A percentile compares a stretch with the other conserved stretches of the same genome.
Conservation (phyloP, 2,888 invertebrate genomes). For the Mallateleia sp. region DNA sequence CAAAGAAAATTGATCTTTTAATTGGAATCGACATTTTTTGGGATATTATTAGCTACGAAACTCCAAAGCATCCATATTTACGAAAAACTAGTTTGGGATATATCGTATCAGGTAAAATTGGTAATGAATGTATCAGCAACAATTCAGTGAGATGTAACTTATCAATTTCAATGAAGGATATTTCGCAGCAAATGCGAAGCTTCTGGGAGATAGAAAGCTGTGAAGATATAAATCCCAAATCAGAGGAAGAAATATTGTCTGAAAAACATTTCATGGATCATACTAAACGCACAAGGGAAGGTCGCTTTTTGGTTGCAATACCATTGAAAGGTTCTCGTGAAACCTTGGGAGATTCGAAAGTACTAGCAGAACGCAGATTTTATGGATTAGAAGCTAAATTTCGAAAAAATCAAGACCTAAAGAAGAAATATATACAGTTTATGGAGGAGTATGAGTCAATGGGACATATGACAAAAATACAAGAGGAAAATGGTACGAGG, state of each 20-base stretch:
- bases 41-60: not conserved
- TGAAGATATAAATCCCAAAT: not conserved
- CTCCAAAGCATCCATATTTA: conserved; percentile 17
- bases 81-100: conserved; percentile 44
- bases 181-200: conserved; percentile 10
- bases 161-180: not conserved
- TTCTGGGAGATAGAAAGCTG: conserved; percentile 55
- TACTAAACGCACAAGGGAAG: conserved; percentile 9
- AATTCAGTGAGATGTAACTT: not conserved
- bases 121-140: not conserved
- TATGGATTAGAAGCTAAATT: conserved; percentile 16
- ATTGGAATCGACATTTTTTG: conserved; percentile 31
- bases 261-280: conserved; percentile 25
- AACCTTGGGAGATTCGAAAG: conserved; percentile 27
- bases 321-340: conserved; percentile 31
- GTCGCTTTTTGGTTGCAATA: conserved; percentile 29
- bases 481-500: not conserved
- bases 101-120: conserved; percentile 41
- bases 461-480: conserved; percentile 17
- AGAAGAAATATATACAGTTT: conserved; percentile 17
- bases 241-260: conserved; percentile 28
- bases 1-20: conserved; percentile 24
- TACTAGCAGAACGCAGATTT: conserved; percentile 12
- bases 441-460: conserved; percentile 19
- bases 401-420: not conserved